These are phyloP conservation scores for Thinocorus orbignyianus DNA, from an alignment of 2,113 vertebrate species.

Conservation along the genomic window DNA sequence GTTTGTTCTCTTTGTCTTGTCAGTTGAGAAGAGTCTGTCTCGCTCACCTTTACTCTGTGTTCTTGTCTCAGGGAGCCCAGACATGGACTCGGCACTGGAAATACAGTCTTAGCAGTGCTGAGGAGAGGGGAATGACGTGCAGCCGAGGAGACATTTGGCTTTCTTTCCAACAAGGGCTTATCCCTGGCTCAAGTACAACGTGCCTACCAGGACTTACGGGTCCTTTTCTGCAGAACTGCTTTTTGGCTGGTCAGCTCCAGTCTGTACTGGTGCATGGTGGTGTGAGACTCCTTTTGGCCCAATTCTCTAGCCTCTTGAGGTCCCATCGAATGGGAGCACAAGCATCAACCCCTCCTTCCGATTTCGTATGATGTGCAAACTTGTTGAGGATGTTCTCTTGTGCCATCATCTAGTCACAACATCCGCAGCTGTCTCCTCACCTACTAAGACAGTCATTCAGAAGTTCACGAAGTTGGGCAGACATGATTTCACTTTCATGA, in stretches of 20 bases:
- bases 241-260: not conserved
- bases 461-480: not conserved
- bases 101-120: not conserved
- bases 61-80: not conserved
- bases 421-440: not conserved
- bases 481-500: not conserved
- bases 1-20: not conserved
- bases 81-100: not conserved
- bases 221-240: not conserved
- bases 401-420: not conserved
- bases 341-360: not conserved
- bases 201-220: not conserved
- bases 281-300: not conserved
- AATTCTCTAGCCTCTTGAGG: not conserved
- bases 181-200: not conserved
- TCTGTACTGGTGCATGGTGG: fast-evolving
- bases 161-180: not conserved
- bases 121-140: not conserved
- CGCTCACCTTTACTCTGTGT: not conserved
- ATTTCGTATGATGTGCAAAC: not conserved
- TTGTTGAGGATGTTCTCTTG: not conserved
- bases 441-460: not conserved
- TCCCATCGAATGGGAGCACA: not conserved
- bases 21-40: not conserved
- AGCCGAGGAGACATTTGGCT: not conserved